phyloP scores from a whole-genome alignment of 2,797 vertebrate genomes.

The Benthosema pterotum region DNA sequence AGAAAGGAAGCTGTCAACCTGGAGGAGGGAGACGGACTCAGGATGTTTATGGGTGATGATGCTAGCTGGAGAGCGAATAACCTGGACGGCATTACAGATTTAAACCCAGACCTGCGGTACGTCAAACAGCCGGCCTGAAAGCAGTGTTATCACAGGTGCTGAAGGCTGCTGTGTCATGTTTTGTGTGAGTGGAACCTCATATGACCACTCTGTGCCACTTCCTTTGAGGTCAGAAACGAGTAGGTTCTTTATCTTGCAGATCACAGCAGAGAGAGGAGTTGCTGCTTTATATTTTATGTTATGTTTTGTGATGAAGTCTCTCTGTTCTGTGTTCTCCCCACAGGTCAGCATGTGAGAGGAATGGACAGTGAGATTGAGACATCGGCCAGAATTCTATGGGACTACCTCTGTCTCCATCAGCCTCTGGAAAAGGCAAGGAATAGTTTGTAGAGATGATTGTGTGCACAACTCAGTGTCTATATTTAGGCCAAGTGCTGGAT shows the following conservation, averaged over 20 bases:
- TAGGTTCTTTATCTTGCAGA: not conserved
- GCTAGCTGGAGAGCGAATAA: not conserved
- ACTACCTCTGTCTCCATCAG: conserved; percentile 43
- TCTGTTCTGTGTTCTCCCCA: not conserved
- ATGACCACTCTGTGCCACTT: not conserved
- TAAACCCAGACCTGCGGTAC: not conserved
- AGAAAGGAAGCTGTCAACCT: conserved; percentile 1
- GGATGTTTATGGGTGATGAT: not conserved
- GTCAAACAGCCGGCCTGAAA: conserved; percentile 1
- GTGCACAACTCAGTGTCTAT: too few relatives aligned
- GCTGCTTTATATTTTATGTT: not conserved
- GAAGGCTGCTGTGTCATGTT: conserved; percentile 3
- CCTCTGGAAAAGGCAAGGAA: conserved; percentile 46
- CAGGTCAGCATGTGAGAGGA: conserved; percentile 35
- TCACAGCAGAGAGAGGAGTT: too few relatives aligned
- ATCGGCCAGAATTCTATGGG: conserved; percentile 45
- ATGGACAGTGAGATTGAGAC: conserved; percentile 50
- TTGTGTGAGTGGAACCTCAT: not conserved
- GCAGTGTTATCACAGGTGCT: not conserved
- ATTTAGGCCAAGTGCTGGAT: too few relatives aligned
- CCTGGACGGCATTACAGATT: not conserved
- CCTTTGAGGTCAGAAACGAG: not conserved
- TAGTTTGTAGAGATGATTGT: too few relatives aligned
- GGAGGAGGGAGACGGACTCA: not conserved
- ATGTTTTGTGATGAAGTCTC: not conserved